These are phyloP conservation scores for Nothura maculosa DNA, from an alignment of 2,797 vertebrate genomes.

Conservation along the genomic window DNA sequence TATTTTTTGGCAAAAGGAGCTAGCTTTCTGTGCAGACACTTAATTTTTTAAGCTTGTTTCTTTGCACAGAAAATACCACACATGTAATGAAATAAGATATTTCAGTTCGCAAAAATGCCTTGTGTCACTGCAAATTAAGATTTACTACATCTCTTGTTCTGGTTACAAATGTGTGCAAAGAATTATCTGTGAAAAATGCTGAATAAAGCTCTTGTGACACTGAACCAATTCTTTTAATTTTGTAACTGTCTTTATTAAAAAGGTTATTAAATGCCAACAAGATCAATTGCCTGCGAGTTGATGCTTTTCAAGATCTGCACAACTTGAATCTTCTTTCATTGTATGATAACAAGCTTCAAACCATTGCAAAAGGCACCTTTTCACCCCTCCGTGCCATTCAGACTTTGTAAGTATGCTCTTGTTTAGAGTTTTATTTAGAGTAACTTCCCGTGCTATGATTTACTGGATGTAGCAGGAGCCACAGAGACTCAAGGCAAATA, in stretches of 20 bases:
- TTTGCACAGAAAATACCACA: conserved; percentile 7
- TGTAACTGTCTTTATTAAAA: conserved; percentile 75
- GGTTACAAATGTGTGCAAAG: background rate
- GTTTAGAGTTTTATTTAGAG: background rate
- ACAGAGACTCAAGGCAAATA: conserved; percentile 57
- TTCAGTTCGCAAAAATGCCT: background rate
- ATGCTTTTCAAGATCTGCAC: conserved; percentile 98
- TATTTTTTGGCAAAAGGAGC: conserved; percentile 55
- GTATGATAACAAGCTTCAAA: conserved; percentile 98
- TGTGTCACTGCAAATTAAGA: background rate
- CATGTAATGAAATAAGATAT: background rate
- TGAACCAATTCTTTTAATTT: conserved; percentile 17
- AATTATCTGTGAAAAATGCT: background rate
- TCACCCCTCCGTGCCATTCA: conserved; percentile 94
- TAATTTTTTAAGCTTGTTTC: conserved; percentile 40
- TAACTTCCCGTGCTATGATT: background rate
- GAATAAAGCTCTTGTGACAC: background rate
- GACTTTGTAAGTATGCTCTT: conserved; percentile 89
- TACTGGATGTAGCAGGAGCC: background rate
- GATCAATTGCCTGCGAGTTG: conserved; percentile 96
- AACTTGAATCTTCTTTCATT: conserved; percentile 97
- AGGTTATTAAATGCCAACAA: conserved; percentile 98
- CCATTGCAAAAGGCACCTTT: conserved; percentile 97
- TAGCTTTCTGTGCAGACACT: conserved; percentile 31
- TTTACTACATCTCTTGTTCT: background rate